These are phyloP conservation scores for Bombus consobrinus DNA, from an alignment of 1,140 invertebrate species.

Conservation along the genomic window DNA sequence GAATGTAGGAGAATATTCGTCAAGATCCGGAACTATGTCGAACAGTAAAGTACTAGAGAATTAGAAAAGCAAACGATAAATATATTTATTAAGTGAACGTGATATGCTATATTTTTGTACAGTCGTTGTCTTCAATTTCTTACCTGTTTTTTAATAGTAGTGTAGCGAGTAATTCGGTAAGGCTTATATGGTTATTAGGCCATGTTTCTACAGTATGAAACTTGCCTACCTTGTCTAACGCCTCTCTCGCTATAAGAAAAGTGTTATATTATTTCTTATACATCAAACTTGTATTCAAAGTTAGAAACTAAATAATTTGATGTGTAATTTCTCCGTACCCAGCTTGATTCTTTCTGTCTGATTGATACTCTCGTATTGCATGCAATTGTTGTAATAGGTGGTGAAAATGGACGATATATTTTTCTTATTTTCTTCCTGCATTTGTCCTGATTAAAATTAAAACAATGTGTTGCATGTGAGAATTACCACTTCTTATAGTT, in stretches of 20 bases:
- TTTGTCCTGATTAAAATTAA: conserved; percentile 57
- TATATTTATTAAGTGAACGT: neutral
- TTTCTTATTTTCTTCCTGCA: conserved; percentile 55
- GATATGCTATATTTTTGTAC: conserved; percentile 29
- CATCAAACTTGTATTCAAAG: conserved; percentile 9
- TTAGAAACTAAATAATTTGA: neutral
- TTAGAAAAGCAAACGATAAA: neutral
- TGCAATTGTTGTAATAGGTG: conserved; percentile 65
- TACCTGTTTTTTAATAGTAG: conserved; percentile 56
- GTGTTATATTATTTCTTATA: conserved; percentile 19
- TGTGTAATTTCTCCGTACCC: conserved; percentile 43
- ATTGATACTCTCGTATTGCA: conserved; percentile 54
- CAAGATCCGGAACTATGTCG: conserved; percentile 66
- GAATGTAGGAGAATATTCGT: conserved; percentile 59
- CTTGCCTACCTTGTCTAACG: conserved; percentile 48
- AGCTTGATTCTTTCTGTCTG: conserved; percentile 47
- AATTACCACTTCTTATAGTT: neutral
- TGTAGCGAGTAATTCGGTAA: conserved; percentile 60
- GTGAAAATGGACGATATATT: conserved; percentile 33
- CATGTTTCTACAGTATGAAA: conserved; percentile 52
- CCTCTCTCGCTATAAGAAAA: conserved; percentile 55
- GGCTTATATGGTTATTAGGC: conserved; percentile 17
- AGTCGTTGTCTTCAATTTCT: neutral
- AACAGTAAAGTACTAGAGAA: conserved; percentile 68
- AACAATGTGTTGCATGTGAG: neutral